phyloP scores from a whole-genome alignment of 1,140 invertebrate genomes.

The Ostrea edulis region DNA sequence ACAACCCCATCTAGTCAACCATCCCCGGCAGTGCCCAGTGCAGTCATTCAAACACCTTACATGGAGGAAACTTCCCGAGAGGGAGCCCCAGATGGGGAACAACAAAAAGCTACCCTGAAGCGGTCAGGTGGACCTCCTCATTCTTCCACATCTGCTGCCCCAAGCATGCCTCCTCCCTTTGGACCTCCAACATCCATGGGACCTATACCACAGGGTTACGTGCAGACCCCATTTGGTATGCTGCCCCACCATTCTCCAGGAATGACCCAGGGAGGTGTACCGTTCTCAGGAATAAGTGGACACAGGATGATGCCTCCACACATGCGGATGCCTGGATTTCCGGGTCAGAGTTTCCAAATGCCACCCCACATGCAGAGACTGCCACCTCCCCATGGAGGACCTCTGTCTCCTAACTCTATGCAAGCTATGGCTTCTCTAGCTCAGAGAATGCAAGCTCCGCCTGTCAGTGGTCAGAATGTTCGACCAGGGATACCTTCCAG shows the following conservation, averaged over 20 bases:
- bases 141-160: conserved; percentile 21
- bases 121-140: neutral
- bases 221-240: conserved; percentile 43
- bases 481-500: conserved; percentile 23
- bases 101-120: conserved; percentile 14
- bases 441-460: conserved; percentile 32
- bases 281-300: conserved; percentile 25
- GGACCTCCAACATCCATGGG: conserved; percentile 22
- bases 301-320: conserved; percentile 37
- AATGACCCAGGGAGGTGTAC: conserved; percentile 40
- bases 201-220: conserved; percentile 43
- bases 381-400: conserved; percentile 41
- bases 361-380: conserved; percentile 49
- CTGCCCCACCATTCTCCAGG: conserved; percentile 39
- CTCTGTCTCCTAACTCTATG: conserved; percentile 27
- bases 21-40: conserved; percentile 12
- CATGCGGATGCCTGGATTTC: conserved; percentile 45
- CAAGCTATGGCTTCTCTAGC: conserved; percentile 43
- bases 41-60: conserved; percentile 31
- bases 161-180: neutral
- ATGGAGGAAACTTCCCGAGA: neutral
- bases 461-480: neutral
- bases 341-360: conserved; percentile 29
- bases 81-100: neutral
- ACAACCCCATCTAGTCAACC: conserved; percentile 39